Base-by-base conservation (phyloP, 2,797 vertebrate species). In the Rhinella marina region DNA sequence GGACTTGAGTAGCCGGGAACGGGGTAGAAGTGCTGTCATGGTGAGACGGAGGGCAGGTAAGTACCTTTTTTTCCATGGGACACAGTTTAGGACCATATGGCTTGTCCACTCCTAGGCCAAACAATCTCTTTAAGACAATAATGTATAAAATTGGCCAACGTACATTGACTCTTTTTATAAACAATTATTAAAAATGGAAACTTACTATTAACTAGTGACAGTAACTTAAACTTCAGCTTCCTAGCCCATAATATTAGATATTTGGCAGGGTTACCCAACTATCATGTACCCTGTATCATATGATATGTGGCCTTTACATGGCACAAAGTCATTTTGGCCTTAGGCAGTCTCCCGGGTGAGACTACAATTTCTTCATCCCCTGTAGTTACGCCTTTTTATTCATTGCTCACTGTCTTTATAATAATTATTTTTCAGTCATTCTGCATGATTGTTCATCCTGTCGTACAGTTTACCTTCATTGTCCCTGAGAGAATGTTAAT, bases 401-500 rank as follows among this genome's bases (percentile, higher is more conserved):
- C 19, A 16, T 72, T 72, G 14, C 29, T 19, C 21, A 32, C 2
- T 70, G 32, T 19, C 21, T 48, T 48, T 75, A 23, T 12, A 75
- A 12, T 48, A n/a, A 5, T 66, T 27, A 14, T 23, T 75, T 48
- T 13, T 5, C 19, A 41, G 21, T 75, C 41, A 3, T 75, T 52
- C 23, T 76, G 21, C 23, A 14, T 54, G 23, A 76, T 64, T 66
- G 59, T 82, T 82, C 82, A 76, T 87, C 54, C 25, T 21, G 27
- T 87, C 27, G 68, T 77, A 82, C 70, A 54, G 56, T 70, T 19
- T 27, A 75, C 17, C 50, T 61, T 59, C 27, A 19, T 17, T 41
- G 27, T 21, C 57, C 62, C 41, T n/a, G 0, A 27, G 2, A 80
- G 54, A 80, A 70, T 85, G 32, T 73, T 79, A 88, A 72, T 84